Conservation (phyloP, 30 jellyfish, hydroid and myxozoan species). For the Mastigias papua region DNA sequence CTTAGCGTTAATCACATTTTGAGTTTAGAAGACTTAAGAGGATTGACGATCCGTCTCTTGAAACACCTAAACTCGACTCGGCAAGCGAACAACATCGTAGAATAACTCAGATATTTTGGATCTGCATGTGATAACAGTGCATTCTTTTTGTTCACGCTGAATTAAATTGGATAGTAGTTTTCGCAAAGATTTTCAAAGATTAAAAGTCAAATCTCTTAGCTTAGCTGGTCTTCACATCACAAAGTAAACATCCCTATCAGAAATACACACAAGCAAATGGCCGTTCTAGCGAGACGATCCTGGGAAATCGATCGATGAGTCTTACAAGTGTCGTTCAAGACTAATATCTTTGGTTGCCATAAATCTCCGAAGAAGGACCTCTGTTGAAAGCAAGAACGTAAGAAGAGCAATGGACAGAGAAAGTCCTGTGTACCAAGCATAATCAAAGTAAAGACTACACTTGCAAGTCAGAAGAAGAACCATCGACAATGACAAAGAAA, state of each 20-base stretch:
- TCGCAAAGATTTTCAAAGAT: background rate
- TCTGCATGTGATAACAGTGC: background rate
- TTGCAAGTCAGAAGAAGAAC: background rate
- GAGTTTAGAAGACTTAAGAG: background rate
- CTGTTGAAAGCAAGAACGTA: background rate
- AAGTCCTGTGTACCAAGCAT: background rate
- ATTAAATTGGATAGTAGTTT: background rate
- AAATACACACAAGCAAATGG: background rate
- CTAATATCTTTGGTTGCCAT: background rate
- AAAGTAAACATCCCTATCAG: background rate
- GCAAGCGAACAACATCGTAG: background rate
- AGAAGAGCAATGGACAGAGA: too few species aligned
- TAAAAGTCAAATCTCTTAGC: background rate
- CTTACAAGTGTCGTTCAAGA: background rate
- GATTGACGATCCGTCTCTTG: background rate
- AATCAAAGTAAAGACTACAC: background rate
- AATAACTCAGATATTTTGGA: background rate
- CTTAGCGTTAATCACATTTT: background rate
- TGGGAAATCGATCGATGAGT: background rate
- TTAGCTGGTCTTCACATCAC: background rate
- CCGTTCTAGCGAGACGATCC: background rate
- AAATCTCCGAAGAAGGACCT: background rate
- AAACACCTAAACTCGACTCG: background rate
- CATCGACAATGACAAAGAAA: background rate
- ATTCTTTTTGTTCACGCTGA: slow-evolving; percentile 3